These are phyloP conservation scores for Homarus americanus DNA, from an alignment of 1,140 invertebrate genomes.

Conservation along the genomic window DNA sequence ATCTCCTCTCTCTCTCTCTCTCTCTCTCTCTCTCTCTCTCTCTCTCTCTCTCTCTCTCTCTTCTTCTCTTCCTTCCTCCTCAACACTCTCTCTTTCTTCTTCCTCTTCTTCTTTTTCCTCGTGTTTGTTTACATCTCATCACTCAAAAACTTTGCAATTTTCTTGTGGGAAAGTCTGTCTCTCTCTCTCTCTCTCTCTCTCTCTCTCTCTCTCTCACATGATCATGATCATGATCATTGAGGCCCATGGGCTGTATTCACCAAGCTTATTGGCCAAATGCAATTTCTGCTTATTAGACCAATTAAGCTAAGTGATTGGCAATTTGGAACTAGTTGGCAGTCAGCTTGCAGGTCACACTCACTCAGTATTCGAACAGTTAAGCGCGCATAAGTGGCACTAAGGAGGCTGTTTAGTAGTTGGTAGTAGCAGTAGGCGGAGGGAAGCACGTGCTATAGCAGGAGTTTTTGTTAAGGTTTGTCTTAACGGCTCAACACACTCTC, in stretches of 20 bases:
- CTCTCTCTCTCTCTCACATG: not conserved
- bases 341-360: not conserved
- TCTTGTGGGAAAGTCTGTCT: not conserved
- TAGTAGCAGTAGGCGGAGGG: not conserved
- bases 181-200: not conserved
- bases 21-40: no score
- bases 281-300: conserved; percentile 1
- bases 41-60: no score
- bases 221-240: not conserved
- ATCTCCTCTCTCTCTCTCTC: no score
- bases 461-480: no score
- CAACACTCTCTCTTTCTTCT: no score
- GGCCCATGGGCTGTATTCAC: not conserved
- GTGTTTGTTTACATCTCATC: no score
- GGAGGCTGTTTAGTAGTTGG: not conserved
- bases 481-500: no score
- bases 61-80: no score
- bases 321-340: not conserved
- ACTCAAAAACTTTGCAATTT: not conserved
- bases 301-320: conserved; percentile 1
- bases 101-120: no score
- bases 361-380: not conserved
- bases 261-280: not conserved
- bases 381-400: not conserved
- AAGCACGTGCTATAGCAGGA: no score